phyloP scores from a whole-genome alignment of 2,797 vertebrate species.

The Peromyscus attwateri region DNA sequence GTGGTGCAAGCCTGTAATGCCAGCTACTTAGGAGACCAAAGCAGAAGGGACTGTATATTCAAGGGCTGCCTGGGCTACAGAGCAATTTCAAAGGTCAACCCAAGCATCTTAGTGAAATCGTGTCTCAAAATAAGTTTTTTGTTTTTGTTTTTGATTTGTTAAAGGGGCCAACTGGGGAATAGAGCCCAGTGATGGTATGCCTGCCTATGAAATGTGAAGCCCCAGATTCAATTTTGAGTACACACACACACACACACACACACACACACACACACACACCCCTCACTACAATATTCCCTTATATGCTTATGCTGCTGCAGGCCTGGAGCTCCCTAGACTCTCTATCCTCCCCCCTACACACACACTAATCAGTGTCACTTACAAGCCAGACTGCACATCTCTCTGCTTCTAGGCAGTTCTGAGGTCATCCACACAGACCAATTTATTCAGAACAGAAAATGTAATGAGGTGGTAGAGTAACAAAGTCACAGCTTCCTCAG shows the following conservation, averaged over 20 bases:
- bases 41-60: not conserved
- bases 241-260: not conserved
- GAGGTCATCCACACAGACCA: not conserved
- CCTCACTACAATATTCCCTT: not conserved
- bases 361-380: not conserved
- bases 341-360: not conserved
- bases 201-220: not conserved
- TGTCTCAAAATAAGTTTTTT: not conserved
- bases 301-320: not conserved
- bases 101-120: not conserved
- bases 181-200: not conserved
- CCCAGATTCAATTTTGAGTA: not conserved
- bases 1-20: not conserved
- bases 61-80: not conserved
- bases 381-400: not conserved
- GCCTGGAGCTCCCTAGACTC: not conserved
- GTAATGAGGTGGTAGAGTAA: not conserved
- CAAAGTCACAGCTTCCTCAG: not conserved
- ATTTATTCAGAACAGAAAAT: slow-evolving; percentile 4
- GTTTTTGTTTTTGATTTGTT: not conserved
- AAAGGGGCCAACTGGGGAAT: not conserved
- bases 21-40: not conserved
- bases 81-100: not conserved
- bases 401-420: not conserved
- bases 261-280: not conserved